Conservation (phyloP, 2,113 vertebrate genomes). For the Rhea pennata region DNA sequence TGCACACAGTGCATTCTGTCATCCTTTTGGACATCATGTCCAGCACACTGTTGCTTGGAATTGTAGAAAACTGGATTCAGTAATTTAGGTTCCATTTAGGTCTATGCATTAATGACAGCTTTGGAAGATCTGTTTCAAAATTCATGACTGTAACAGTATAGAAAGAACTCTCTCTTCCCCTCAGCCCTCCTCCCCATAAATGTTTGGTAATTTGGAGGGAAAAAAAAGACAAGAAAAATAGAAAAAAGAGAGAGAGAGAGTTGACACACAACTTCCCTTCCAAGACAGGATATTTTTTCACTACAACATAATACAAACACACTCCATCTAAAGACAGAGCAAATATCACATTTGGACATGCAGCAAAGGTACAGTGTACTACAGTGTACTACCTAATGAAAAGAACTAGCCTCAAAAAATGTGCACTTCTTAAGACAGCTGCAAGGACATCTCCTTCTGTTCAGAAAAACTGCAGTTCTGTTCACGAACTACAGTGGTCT, state of each 20-base stretch:
- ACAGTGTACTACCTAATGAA: not conserved
- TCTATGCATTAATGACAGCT: not conserved
- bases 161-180: not conserved
- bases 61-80: not conserved
- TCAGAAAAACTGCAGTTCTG: not conserved
- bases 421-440: not conserved
- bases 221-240: not conserved
- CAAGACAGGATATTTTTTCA: not conserved
- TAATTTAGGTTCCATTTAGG: not conserved
- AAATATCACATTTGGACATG: not conserved
- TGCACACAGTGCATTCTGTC: not conserved
- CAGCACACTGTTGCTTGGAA: not conserved
- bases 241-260: no score
- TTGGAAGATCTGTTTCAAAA: not conserved
- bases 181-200: not conserved
- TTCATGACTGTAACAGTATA: not conserved
- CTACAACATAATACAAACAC: not conserved
- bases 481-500: not conserved
- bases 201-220: not conserved
- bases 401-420: not conserved
- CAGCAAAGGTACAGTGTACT: not conserved
- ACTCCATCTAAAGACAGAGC: not conserved
- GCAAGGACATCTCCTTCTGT: not conserved
- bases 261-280: not conserved
- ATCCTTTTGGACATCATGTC: not conserved